Base-by-base conservation (phyloP, 1,140 invertebrate species). In the Drosophila seguyi region DNA sequence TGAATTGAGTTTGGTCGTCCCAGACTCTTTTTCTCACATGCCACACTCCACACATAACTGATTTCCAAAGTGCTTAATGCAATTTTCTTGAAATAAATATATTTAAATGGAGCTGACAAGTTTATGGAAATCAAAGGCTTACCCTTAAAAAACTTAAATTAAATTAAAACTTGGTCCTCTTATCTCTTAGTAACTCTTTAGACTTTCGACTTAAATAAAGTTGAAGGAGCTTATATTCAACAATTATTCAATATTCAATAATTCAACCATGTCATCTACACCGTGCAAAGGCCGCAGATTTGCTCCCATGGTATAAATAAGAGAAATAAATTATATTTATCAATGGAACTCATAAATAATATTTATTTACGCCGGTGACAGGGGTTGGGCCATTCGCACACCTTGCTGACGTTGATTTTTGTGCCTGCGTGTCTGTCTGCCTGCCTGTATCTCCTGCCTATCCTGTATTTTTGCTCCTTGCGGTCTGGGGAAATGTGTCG, bases 281-380 rank as follows among this genome's bases (percentile, higher is more conserved):
- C 4, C 11, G 20, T 4, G 31, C 16, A 29, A 11, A 36, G 36
- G 25, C n/a, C 20, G 13, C 63, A 27, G 41, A 13, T 41, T 57
- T 72, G 52, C 27, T 41, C 66, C 44, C 36, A 27, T 39, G 56
- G 68, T 25, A 34, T 73, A 65, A 76, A 76, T 76, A 59, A 76
- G 73, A 36, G 75, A 77, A 61, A 77, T 77, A 77, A 77, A 77
- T 77, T 77, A 77, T 77, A 69, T 77, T 77, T 77, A 77, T 77
- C 75, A 77, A 69, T 77, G 74, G 38, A 61, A 57, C 74, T 60
- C 75, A 77, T 77, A 77, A 77, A 77, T 77, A 77, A 77, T 77
- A 77, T 77, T 77, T 77, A 67, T 67, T 68, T 76, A 68, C 48
- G 55, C 55, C 36, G n/a, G 42, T 77, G 75, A 77, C 56, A 77